Evolutionary conservation across 2,797 vertebrate species (phyloP).

Genomic region (Macroramphosus scolopax): DNA sequence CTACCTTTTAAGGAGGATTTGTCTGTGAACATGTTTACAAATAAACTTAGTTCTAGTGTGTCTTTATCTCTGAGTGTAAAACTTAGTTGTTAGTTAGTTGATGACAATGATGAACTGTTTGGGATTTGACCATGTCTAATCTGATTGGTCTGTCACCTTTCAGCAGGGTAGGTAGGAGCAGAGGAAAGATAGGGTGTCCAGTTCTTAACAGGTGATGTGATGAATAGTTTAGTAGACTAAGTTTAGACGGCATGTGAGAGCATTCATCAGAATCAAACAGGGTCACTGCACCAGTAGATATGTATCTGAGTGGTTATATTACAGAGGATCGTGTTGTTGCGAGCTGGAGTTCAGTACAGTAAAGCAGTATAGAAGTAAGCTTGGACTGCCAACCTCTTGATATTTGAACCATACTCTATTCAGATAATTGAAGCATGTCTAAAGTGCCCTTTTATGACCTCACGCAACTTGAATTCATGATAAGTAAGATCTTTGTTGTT

Average conservation of each 20-base stretch:
- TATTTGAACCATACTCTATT: constrained; percentile 4
- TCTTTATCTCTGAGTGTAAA: background rate
- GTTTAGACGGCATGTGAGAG: constrained; percentile 74
- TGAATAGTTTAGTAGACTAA: constrained; percentile 69
- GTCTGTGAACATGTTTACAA: background rate
- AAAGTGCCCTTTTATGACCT: constrained; percentile 1
- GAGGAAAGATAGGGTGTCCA: constrained; percentile 43
- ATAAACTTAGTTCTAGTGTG: background rate
- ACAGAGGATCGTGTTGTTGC: constrained; percentile 5
- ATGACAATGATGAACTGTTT: constrained; percentile 26
- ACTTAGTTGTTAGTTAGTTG: no score
- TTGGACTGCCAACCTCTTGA: constrained; percentile 4
- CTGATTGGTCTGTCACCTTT: constrained; percentile 32
- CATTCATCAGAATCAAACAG: constrained; percentile 66
- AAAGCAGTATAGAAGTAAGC: constrained; percentile 1
- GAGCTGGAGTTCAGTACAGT: constrained; percentile 1
- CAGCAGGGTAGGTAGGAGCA: constrained; percentile 16
- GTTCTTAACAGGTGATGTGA: constrained; percentile 67
- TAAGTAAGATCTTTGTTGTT: no score
- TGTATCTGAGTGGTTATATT: constrained; percentile 13
- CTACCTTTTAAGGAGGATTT: background rate
- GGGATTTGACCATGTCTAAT: constrained; percentile 25
- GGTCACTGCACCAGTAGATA: constrained; percentile 32
- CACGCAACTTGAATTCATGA: no score
- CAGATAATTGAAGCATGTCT: background rate